Percentiles rank a stretch among this genome's conserved stretches.
phyloP scores from a whole-genome alignment of 2,113 vertebrate species.

The human (Homo sapiens) region GRCh38 chr2:171121001-171121500 shows the following conservation, averaged over 20 bases:
- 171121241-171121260: background rate
- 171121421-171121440: too few species aligned
- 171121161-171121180: background rate
- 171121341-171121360: too few species aligned
- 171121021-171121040: background rate
- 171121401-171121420: too few species aligned
- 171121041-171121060: background rate
- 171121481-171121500: too few species aligned
- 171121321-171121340: too few species aligned
- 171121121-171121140: background rate
- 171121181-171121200: background rate
- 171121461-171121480: too few species aligned
- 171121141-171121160: background rate
- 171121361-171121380: too few species aligned
- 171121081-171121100: background rate
- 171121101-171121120: background rate
- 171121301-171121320: too few species aligned
- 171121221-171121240: background rate
- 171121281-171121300: too few species aligned
- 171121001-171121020: background rate
- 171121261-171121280: too few species aligned
- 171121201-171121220: background rate
- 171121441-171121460: too few species aligned
- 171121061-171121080: background rate
- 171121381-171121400: too few species aligned